These are phyloP conservation scores for Pyrocephalus nanus DNA, from an alignment of 2,797 vertebrate species.

Conservation along the genomic window DNA sequence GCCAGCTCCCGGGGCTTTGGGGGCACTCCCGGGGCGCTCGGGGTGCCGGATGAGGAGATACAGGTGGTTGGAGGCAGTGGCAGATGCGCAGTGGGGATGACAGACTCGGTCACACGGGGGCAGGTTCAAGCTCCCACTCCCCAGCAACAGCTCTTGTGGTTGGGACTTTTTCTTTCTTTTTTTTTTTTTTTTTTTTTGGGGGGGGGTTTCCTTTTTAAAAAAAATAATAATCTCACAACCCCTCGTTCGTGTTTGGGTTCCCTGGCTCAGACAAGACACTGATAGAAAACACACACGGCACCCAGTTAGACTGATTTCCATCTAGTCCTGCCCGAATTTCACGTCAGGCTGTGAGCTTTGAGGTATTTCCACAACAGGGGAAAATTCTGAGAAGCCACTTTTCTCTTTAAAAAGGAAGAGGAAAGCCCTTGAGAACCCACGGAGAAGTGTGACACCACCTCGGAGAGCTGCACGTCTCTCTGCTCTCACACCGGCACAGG, in stretches of 20 bases:
- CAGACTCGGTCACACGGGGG: background rate
- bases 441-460: background rate
- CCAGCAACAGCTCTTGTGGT: background rate
- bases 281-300: background rate
- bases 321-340: background rate
- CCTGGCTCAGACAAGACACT: background rate
- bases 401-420: background rate
- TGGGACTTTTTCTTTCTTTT: background rate
- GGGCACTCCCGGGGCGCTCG: background rate
- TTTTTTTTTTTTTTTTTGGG: no score
- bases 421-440: background rate
- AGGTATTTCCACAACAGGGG: background rate
- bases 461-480: background rate
- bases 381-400: background rate
- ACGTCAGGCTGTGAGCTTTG: background rate
- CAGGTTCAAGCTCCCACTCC: background rate
- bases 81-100: conserved; percentile 15
- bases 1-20: background rate
- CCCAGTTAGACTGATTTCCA: background rate
- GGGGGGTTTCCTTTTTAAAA: background rate
- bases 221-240: background rate
- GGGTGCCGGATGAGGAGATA: conserved; percentile 38
- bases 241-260: background rate
- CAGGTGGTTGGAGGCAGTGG: background rate
- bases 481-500: background rate